phyloP scores from a whole-genome alignment of 2,888 invertebrate genomes.

The Sympetrum striolatum region DNA sequence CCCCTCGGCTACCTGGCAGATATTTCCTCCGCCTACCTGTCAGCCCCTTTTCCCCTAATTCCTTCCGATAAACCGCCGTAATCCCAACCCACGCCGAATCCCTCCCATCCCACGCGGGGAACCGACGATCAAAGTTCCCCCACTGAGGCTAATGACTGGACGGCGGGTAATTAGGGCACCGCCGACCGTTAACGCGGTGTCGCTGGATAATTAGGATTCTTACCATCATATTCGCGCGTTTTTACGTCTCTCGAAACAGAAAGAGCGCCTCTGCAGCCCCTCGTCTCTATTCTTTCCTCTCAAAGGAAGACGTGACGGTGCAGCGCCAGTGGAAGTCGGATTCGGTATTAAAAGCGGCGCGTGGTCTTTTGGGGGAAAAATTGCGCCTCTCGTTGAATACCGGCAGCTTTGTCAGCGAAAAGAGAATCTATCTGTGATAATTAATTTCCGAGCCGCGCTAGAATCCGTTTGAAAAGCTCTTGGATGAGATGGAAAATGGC shows the following conservation, averaged over 20 bases:
- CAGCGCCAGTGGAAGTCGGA: not conserved
- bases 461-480: no score
- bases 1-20: not conserved
- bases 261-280: not conserved
- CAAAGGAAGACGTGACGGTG: not conserved
- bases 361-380: no score
- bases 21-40: not conserved
- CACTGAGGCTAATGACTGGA: not conserved
- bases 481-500: no score
- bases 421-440: no score
- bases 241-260: not conserved
- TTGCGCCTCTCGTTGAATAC: no score
- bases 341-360: no score
- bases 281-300: not conserved
- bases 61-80: not conserved
- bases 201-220: not conserved
- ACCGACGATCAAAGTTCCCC: no score
- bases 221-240: not conserved
- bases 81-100: not conserved
- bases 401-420: no score
- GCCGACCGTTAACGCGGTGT: not conserved
- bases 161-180: not conserved
- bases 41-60: not conserved
- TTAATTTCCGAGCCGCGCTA: no score
- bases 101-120: not conserved